phyloP scores from a whole-genome alignment of 2,797 vertebrate genomes.

The Poecilia gillii region DNA sequence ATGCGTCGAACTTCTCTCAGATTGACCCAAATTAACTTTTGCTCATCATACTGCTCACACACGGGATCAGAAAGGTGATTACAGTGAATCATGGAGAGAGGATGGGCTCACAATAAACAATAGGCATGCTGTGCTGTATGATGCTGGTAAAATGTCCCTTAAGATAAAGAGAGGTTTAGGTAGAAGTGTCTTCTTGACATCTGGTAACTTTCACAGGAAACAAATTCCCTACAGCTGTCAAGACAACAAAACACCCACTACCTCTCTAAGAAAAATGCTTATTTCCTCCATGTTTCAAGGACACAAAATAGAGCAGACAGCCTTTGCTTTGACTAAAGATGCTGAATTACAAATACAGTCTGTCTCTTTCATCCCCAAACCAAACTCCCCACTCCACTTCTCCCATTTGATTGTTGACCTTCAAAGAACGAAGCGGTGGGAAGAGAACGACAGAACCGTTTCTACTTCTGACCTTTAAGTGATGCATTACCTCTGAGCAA shows the following conservation, averaged over 20 bases:
- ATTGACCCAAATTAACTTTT: constrained; percentile 62
- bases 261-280: constrained; percentile 15
- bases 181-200: not conserved
- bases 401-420: constrained; percentile 52
- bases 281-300: not conserved
- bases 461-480: constrained; percentile 63
- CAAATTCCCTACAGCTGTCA: constrained; percentile 11
- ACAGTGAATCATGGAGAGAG: constrained; percentile 11
- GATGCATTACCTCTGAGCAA: constrained; percentile 50
- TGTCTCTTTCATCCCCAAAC: constrained; percentile 1
- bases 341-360: constrained; percentile 1
- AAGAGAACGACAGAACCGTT: constrained; percentile 43
- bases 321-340: not conserved
- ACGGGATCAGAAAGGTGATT: constrained; percentile 36
- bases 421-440: constrained; percentile 47
- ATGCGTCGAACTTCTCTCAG: constrained; percentile 59
- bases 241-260: constrained; percentile 5
- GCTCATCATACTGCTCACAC: constrained; percentile 38
- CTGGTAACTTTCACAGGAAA: not conserved
- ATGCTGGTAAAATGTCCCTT: not conserved
- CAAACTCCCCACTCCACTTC: constrained; percentile 17
- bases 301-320: constrained; percentile 11
- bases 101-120: not conserved
- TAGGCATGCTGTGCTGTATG: not conserved
- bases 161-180: too few species aligned